These are phyloP conservation scores for Gibbula magus DNA, from an alignment of 2,888 invertebrate genomes.

Conservation along the genomic window DNA sequence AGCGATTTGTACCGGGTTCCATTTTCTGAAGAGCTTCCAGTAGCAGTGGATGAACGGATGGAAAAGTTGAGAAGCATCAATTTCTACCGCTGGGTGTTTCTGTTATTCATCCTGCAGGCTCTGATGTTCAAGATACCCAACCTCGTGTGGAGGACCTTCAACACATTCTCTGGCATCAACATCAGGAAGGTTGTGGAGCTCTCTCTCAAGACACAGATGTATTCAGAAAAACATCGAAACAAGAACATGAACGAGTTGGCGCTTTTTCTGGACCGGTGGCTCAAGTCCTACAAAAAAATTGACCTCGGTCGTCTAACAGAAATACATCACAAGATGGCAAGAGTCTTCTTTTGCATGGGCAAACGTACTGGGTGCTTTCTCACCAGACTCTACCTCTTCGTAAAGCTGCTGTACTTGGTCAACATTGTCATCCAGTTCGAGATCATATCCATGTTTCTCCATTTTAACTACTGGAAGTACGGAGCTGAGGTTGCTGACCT, in stretches of 20 bases:
- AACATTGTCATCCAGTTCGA: conserved; percentile 58
- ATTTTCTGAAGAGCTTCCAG: background rate
- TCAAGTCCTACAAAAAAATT: conserved; percentile 32
- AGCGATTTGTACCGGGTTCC: background rate
- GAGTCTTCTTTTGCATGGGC: background rate
- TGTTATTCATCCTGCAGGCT: conserved; percentile 38
- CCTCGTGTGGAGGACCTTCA: conserved; percentile 75
- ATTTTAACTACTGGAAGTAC: conserved; percentile 54
- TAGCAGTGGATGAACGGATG: background rate
- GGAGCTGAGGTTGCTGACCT: conserved; percentile 52
- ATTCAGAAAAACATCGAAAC: conserved; percentile 51
- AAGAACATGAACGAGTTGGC: conserved; percentile 52
- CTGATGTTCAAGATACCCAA: background rate
- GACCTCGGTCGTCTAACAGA: background rate
- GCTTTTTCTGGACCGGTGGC: conserved; percentile 54
- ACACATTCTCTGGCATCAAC: conserved; percentile 59
- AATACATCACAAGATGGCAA: background rate
- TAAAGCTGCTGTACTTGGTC: conserved; percentile 53
- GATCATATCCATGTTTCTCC: conserved; percentile 55
- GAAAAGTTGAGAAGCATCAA: background rate
- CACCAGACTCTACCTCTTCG: conserved; percentile 54
- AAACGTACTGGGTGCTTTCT: conserved; percentile 51
- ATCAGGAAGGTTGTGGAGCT: conserved; percentile 46
- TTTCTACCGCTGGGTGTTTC: conserved; percentile 23
- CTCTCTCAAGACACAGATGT: conserved; percentile 52